Percentiles rank a stretch among this genome's conserved stretches.
Conservation (phyloP, 2,888 invertebrate genomes). For the Adelognathus sp. region DNA sequence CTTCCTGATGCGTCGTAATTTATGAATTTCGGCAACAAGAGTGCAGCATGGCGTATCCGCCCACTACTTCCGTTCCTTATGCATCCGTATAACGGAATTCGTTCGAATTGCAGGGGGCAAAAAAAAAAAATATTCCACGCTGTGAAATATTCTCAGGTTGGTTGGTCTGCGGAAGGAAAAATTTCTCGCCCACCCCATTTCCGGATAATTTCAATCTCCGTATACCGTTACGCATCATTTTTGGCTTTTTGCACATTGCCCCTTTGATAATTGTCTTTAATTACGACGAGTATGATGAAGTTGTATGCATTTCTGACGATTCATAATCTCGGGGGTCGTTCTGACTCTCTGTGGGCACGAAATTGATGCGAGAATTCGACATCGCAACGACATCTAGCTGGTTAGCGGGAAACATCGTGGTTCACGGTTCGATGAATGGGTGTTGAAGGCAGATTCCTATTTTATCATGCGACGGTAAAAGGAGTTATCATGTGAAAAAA, state of each 20-base stretch:
- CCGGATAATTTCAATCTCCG: not conserved
- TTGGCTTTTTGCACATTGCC: not conserved
- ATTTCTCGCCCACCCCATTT: not conserved
- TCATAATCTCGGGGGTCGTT: not conserved
- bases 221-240: not conserved
- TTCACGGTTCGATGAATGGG: not conserved
- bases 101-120: constrained; percentile 18
- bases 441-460: not conserved
- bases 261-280: not conserved
- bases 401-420: not conserved
- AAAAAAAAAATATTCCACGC: constrained; percentile 14
- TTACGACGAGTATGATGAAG: not conserved
- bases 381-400: not conserved
- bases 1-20: constrained; percentile 53
- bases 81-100: constrained; percentile 45
- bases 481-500: too few species aligned
- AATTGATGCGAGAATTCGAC: not conserved
- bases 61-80: constrained; percentile 32
- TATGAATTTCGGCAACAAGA: constrained; percentile 40
- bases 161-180: not conserved
- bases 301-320: not conserved
- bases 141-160: not conserved
- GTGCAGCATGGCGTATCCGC: constrained; percentile 56
- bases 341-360: not conserved
- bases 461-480: not conserved